Percentiles rank a stretch among this genome's conserved stretches.
Evolutionary conservation across 2,888 invertebrate genomes (phyloP).

Genomic region (Lamellibrachia columna): DNA sequence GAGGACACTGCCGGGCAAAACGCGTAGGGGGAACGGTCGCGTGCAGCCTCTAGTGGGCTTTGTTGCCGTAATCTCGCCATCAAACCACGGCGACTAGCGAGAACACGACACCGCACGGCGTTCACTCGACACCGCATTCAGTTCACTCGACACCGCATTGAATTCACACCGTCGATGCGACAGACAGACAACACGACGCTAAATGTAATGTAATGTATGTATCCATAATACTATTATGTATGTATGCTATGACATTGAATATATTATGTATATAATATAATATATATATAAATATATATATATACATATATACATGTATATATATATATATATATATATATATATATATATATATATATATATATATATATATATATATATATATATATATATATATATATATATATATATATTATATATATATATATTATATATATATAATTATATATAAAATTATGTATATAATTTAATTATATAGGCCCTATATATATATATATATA

Average conservation of each 20-base stretch:
- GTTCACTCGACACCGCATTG: not conserved
- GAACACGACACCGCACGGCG: not conserved
- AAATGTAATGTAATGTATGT: not conserved
- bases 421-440: not conserved
- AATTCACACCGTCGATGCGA: not conserved
- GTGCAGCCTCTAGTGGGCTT: not conserved
- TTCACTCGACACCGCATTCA: not conserved
- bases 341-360: not conserved
- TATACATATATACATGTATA: slow-evolving; percentile 21
- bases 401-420: not conserved
- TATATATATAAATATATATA: not conserved
- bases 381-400: not conserved
- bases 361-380: not conserved
- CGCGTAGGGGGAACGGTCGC: not conserved
- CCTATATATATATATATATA: not conserved
- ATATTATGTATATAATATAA: not conserved
- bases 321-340: not conserved
- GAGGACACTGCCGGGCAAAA: not conserved
- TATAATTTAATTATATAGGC: not conserved
- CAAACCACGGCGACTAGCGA: not conserved
- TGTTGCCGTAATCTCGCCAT: not conserved
- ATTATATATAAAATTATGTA: not conserved
- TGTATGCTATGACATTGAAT: too few species aligned
- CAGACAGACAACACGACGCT: not conserved
- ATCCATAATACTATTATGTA: too few species aligned